These are phyloP conservation scores for Rhysida immarginata DNA, from an alignment of 1,140 invertebrate genomes.

Conservation along the genomic window DNA sequence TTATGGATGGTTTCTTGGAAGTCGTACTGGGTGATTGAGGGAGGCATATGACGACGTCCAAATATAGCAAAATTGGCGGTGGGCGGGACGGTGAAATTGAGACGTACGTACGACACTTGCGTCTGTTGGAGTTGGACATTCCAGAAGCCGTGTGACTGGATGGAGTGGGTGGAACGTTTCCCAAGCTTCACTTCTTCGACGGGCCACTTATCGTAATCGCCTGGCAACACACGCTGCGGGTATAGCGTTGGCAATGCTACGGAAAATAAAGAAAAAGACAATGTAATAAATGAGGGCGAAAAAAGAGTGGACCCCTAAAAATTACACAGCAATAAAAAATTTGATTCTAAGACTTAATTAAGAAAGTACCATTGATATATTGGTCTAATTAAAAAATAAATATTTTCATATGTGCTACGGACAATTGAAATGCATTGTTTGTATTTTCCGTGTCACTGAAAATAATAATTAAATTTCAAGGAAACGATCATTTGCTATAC, in stretches of 20 bases:
- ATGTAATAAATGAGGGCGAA: too few relatives aligned
- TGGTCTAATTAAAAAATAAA: too few relatives aligned
- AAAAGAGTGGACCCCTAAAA: background rate
- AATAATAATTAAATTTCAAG: too few relatives aligned
- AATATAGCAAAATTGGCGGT: slow-evolving; percentile 86
- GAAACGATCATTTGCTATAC: too few relatives aligned
- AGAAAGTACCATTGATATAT: too few relatives aligned
- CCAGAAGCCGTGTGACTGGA: slow-evolving; percentile 81
- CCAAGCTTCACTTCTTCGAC: slow-evolving; percentile 63
- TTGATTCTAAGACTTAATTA: too few relatives aligned
- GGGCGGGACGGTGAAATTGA: slow-evolving; percentile 79
- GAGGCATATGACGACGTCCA: slow-evolving; percentile 74
- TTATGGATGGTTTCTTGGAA: slow-evolving; percentile 52
- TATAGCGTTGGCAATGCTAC: slow-evolving; percentile 8
- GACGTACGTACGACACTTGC: slow-evolving; percentile 65
- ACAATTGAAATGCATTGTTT: too few relatives aligned
- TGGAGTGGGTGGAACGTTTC: slow-evolving; percentile 57
- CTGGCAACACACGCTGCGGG: slow-evolving; percentile 19
- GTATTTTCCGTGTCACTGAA: too few relatives aligned
- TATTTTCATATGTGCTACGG: too few relatives aligned
- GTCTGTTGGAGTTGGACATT: slow-evolving; percentile 76
- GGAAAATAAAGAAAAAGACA: slow-evolving; percentile 5
- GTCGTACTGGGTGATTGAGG: slow-evolving; percentile 88
- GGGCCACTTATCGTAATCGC: slow-evolving; percentile 43
- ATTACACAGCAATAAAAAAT: too few relatives aligned